Evolutionary conservation across 2,797 vertebrate species (phyloP).

Genomic region (Peromyscus attwateri): DNA sequence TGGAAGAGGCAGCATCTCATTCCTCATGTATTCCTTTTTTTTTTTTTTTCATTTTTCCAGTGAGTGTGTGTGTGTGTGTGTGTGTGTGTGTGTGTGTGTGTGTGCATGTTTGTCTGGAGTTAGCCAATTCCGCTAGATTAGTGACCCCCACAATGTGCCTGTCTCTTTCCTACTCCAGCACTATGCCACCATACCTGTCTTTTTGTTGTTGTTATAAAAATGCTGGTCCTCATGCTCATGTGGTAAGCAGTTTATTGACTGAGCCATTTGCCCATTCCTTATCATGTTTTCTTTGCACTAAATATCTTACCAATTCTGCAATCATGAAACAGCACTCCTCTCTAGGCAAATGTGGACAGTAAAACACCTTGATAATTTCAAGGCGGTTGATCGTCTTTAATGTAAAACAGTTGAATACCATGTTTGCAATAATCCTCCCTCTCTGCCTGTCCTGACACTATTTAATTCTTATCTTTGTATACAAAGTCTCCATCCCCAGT

Average conservation of each 20-base stretch:
- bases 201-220: background rate
- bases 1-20: background rate
- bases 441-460: background rate
- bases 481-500: background rate
- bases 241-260: background rate
- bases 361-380: background rate
- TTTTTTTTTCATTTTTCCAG: background rate
- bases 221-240: background rate
- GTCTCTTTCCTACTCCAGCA: background rate
- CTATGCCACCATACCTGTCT: background rate
- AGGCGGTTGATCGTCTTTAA: background rate
- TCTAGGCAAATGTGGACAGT: conserved; percentile 9
- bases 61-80: background rate
- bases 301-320: background rate
- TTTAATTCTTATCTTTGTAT: conserved; percentile 37
- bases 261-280: background rate
- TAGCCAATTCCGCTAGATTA: background rate
- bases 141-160: background rate
- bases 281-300: conserved; percentile 27
- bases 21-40: background rate
- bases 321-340: background rate
- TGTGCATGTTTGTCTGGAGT: background rate
- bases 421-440: background rate
- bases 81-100: background rate
- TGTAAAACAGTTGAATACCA: background rate